Evolutionary conservation across 2,113 vertebrate genomes (phyloP), one percentile per base, ranked within the genome.

Genomic region (Grus americana): DNA sequence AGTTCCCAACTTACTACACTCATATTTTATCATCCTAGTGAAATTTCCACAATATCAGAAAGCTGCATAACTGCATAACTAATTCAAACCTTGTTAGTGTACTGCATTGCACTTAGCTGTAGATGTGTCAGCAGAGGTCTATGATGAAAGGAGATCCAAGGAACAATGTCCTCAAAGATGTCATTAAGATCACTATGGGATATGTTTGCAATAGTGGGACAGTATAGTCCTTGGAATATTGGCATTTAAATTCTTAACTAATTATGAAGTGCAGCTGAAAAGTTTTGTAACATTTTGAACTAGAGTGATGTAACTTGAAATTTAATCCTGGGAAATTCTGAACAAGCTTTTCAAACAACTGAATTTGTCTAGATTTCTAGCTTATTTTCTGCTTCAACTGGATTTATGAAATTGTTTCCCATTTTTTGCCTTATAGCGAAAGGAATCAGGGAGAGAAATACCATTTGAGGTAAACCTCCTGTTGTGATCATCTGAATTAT

Each of bases 41-140:
- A 81, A 80, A 74, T 42, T 80, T 89, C 36, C 54, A 79, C 34
- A n/a, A 36, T 72, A 58, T 90, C 15, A 2, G 73, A 61, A 68
- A 89, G 49, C 65, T 79, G 91, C 81, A 42, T 42, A 42, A 22
- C 65, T 76, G 46, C 49, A 26, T 65, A 73, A 49, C 42, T 79
- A 70, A 95, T 82, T 93, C 76, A 95, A 92, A 66, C 58, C 58
- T 87, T 68, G 34, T 74, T 89, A 79, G 16, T 61, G 27, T 82
- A 29, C 59, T 91, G 68, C 47, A 24, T 34, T 70, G 61, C 79
- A 47, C 38, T 67, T 72, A 42, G 47, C 63, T 83, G 62, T 62
- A 30, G n/a, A 42, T 71, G 14, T 76, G 54, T 91, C 79, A 93
- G 21, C 47, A 86, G 65, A 94, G 52, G 88, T 57, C 62, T 92